phyloP scores from a whole-genome alignment of 2,888 invertebrate genomes.

The Drymonia ruficornis region DNA sequence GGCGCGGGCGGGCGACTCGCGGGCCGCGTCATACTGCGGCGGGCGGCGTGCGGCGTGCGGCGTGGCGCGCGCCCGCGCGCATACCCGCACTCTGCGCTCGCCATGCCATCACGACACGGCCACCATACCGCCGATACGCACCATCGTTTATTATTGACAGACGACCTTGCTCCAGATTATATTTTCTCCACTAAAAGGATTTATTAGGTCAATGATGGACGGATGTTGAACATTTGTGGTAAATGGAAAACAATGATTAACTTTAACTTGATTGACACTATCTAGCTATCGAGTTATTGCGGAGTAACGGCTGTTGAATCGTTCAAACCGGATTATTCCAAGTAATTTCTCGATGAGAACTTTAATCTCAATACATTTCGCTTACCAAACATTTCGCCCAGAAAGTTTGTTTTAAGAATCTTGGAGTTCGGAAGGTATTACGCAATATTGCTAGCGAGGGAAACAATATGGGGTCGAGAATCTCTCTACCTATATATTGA shows the following conservation, averaged over 20 bases:
- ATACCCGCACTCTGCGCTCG: slow-evolving; percentile 50
- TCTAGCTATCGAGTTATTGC: slow-evolving; percentile 9
- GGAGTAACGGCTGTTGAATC: neutral
- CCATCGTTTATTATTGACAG: slow-evolving; percentile 77
- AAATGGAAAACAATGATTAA: slow-evolving; percentile 44
- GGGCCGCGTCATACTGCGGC: slow-evolving; percentile 79
- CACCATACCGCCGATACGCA: slow-evolving; percentile 54
- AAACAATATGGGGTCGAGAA: too few species aligned
- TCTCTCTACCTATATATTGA: neutral
- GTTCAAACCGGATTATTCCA: neutral
- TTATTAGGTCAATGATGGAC: slow-evolving; percentile 63
- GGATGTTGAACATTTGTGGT: slow-evolving; percentile 43
- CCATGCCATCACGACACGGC: slow-evolving; percentile 32
- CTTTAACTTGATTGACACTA: slow-evolving; percentile 37
- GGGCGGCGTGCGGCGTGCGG: slow-evolving; percentile 46
- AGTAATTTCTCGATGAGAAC: neutral
- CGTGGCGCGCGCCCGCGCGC: slow-evolving; percentile 44
- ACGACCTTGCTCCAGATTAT: slow-evolving; percentile 76
- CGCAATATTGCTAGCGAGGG: neutral
- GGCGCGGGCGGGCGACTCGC: slow-evolving; percentile 67
- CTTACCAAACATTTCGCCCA: neutral
- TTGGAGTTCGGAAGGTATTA: neutral
- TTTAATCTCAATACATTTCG: neutral
- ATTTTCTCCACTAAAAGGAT: slow-evolving; percentile 56
- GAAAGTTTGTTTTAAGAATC: neutral